A percentile compares a stretch with the other conserved stretches of the same genome.
Conservation (phyloP, 2,888 invertebrate species). For the Tetanocera ferruginea region DNA sequence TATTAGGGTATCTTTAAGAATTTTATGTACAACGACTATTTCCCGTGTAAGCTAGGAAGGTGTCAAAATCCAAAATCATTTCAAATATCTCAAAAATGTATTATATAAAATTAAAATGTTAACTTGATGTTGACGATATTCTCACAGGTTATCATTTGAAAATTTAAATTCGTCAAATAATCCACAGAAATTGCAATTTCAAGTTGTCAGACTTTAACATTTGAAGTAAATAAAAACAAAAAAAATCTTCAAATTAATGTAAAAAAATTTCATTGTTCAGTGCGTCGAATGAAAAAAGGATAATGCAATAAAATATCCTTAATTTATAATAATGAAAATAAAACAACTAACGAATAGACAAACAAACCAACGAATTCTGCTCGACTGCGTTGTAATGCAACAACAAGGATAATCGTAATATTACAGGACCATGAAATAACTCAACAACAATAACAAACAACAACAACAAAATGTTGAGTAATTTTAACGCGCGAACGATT, state of each 20-base stretch:
- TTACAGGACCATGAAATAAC: constrained; percentile 25
- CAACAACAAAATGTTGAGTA: constrained; percentile 8
- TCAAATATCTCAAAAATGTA: no score
- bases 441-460: background rate
- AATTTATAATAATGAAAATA: constrained; percentile 17
- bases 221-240: no score
- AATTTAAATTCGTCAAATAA: no score
- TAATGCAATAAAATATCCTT: constrained; percentile 31
- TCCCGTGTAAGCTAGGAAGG: no score
- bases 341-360: background rate
- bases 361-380: background rate
- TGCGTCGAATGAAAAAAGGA: constrained; percentile 24
- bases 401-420: constrained; percentile 23
- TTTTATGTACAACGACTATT: no score
- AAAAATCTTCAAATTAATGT: background rate
- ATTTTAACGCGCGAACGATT: constrained; percentile 52
- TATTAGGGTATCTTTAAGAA: no score
- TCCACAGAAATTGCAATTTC: no score
- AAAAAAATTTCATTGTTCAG: constrained; percentile 10
- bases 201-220: no score
- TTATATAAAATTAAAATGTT: no score
- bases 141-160: no score
- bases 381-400: constrained; percentile 3
- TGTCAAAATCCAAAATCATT: no score
- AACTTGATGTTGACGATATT: no score